Evolutionary conservation across 2,797 vertebrate species (phyloP).

Genomic region (Apogon hyalosoma): DNA sequence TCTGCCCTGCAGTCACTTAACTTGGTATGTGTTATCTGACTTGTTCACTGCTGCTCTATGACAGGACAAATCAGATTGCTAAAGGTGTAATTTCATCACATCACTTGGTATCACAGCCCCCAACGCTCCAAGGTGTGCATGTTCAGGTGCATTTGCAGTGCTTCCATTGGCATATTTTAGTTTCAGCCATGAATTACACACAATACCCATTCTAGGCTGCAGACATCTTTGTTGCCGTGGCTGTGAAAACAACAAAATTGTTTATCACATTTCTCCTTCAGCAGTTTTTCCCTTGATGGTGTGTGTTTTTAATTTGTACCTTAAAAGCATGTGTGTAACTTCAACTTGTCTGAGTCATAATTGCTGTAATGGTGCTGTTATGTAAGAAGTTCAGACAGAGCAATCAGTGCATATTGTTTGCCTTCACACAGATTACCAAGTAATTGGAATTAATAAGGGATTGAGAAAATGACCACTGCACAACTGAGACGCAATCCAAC

Average conservation of each 20-base stretch:
- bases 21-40: slow-evolving; percentile 24
- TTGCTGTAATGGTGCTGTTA: slow-evolving; percentile 54
- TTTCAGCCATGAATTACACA: neutral
- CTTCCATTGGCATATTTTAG: neutral
- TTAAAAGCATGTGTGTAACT: slow-evolving; percentile 3
- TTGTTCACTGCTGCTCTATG: slow-evolving; percentile 29
- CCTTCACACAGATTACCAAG: slow-evolving; percentile 33
- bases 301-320: slow-evolving; percentile 9
- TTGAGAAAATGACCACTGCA: slow-evolving; percentile 4
- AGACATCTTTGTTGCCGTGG: neutral
- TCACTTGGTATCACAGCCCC: slow-evolving; percentile 12
- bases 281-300: neutral
- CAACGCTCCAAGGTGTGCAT: neutral
- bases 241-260: neutral
- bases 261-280: slow-evolving; percentile 3
- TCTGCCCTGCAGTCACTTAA: slow-evolving; percentile 18
- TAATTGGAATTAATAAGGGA: slow-evolving; percentile 51
- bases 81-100: slow-evolving; percentile 51
- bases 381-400: slow-evolving; percentile 41
- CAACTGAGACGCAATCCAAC: slow-evolving; percentile 5
- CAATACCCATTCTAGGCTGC: neutral
- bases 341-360: slow-evolving; percentile 22
- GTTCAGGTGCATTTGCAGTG: neutral
- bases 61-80: slow-evolving; percentile 31
- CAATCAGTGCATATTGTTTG: slow-evolving; percentile 52